Percentiles rank a stretch among this genome's conserved stretches.
Evolutionary conservation across 2,888 invertebrate genomes (phyloP).

Genomic region (Iphiclides podalirius): DNA sequence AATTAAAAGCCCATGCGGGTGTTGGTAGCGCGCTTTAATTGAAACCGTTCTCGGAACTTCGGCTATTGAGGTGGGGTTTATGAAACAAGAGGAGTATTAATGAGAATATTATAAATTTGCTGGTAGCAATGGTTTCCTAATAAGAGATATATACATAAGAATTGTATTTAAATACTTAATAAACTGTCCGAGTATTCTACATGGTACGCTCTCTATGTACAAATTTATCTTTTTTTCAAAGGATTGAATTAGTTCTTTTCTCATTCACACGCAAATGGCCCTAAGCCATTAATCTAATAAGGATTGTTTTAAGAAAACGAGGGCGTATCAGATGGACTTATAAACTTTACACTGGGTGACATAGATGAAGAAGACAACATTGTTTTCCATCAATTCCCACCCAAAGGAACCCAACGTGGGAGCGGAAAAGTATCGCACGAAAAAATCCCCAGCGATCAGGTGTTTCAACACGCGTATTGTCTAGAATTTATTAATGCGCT

Average conservation of each 20-base stretch:
- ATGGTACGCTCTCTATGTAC: too few species aligned
- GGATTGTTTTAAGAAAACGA: conserved; percentile 13
- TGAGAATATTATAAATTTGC: too few species aligned
- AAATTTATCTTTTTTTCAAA: too few species aligned
- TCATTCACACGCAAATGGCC: conserved; percentile 40
- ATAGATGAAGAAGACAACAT: conserved; percentile 42
- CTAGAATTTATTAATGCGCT: conserved; percentile 10
- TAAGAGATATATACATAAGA: too few species aligned
- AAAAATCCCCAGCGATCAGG: conserved; percentile 58
- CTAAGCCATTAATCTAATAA: conserved; percentile 12
- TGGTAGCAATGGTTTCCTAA: too few species aligned
- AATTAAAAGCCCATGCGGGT: conserved; percentile 47
- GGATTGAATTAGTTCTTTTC: too few species aligned
- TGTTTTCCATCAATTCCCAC: conserved; percentile 59
- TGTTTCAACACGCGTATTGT: conserved; percentile 21
- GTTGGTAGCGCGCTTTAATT: too few species aligned
- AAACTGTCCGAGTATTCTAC: too few species aligned
- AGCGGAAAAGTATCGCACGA: conserved; percentile 49
- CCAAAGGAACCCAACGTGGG: conserved; percentile 66
- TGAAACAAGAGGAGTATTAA: too few species aligned
- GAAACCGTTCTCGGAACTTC: too few species aligned
- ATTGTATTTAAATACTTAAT: too few species aligned
- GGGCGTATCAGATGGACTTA: conserved; percentile 23
- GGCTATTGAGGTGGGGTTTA: too few species aligned
- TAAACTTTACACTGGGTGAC: conserved; percentile 28